phyloP scores from a whole-genome alignment of 2,113 vertebrate genomes.

The Melanerpes aurifrons region DNA sequence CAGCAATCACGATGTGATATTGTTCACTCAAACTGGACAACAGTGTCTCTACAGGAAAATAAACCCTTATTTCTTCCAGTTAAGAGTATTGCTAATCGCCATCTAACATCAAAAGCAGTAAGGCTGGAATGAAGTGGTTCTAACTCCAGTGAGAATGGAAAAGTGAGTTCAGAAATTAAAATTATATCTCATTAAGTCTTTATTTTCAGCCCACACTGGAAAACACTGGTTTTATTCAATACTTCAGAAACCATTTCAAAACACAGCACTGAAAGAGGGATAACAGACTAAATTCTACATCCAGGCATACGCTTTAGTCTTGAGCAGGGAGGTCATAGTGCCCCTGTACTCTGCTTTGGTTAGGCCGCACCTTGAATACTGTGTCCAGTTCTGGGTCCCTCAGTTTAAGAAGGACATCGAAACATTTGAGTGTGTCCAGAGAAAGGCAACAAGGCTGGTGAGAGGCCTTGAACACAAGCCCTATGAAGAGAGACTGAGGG shows the following conservation, averaged over 20 bases:
- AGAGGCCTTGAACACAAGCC: no score
- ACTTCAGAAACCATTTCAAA: constrained; percentile 17
- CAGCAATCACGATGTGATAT: neutral
- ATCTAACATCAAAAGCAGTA: constrained; percentile 39
- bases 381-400: no score
- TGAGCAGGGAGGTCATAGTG: no score
- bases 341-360: no score
- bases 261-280: neutral
- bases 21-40: neutral
- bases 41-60: neutral
- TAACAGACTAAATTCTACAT: neutral
- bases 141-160: constrained; percentile 5
- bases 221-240: neutral
- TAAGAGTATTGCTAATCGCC: neutral
- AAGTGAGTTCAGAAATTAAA: constrained; percentile 43
- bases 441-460: no score
- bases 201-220: constrained; percentile 15
- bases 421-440: no score
- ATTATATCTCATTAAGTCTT: constrained; percentile 49
- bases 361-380: no score
- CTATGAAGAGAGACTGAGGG: no score
- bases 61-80: neutral
- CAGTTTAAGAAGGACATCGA: no score
- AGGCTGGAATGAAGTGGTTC: constrained; percentile 18
- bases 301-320: neutral